Evolutionary conservation across 2,113 vertebrate species (phyloP).

Genomic region (Nibea coibor): DNA sequence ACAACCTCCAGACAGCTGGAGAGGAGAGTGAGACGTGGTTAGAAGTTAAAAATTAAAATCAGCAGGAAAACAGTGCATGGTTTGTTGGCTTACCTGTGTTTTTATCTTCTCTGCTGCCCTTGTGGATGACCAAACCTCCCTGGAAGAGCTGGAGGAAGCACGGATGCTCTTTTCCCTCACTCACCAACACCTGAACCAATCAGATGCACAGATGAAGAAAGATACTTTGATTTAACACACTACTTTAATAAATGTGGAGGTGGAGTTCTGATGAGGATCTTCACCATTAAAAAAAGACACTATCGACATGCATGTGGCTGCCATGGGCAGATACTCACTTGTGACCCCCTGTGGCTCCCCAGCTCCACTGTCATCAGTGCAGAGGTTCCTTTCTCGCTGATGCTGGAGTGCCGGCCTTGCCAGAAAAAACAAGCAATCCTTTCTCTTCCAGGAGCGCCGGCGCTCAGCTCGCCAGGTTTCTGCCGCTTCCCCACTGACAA

Average conservation of each 20-base stretch:
- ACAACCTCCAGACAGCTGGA: conserved; percentile 81
- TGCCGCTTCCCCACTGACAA: conserved; percentile 82
- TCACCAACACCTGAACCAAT: conserved; percentile 80
- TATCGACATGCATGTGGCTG: neutral
- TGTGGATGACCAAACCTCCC: conserved; percentile 84
- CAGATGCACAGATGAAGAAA: neutral
- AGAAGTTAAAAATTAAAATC: neutral
- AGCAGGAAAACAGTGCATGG: no score
- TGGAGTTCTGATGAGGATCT: neutral
- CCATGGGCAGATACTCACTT: conserved; percentile 50
- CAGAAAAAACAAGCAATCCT: conserved; percentile 86
- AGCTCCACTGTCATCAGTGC: conserved; percentile 88
- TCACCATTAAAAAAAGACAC: neutral
- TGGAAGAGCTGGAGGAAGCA: conserved; percentile 88
- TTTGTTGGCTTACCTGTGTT: conserved; percentile 68
- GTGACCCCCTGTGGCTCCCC: conserved; percentile 83
- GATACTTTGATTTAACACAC: neutral
- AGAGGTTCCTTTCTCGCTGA: conserved; percentile 85
- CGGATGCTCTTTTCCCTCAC: conserved; percentile 85
- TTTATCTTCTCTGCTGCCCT: conserved; percentile 79
- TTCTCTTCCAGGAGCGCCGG: conserved; percentile 80
- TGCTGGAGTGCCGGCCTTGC: conserved; percentile 84
- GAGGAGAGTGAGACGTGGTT: neutral
- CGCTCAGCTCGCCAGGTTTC: conserved; percentile 82
- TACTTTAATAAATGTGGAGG: no score